Conservation (phyloP, 2,113 vertebrate genomes). For the sheep (Ovis aries) region DNA sequence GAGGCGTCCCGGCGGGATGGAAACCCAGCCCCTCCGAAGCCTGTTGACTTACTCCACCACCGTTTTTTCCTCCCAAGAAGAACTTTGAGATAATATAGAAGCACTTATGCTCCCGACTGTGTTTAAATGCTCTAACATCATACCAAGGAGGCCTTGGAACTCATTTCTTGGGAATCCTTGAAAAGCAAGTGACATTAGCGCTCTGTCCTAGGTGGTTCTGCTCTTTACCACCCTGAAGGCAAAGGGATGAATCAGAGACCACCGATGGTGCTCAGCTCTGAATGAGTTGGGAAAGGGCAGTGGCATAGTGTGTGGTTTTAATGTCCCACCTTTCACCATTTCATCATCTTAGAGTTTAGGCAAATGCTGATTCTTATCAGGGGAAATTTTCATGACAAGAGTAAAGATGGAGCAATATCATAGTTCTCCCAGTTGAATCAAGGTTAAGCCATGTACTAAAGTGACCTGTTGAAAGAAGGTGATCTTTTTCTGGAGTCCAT, state of each 20-base stretch:
- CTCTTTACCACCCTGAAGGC: not conserved
- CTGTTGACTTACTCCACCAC: not conserved
- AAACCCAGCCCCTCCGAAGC: not conserved
- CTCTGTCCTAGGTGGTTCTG: not conserved
- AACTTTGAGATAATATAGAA: not conserved
- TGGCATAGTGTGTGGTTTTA: not conserved
- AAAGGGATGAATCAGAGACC: not conserved
- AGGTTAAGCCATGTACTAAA: constrained; percentile 28
- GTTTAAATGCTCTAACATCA: not conserved
- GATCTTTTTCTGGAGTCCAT: not conserved
- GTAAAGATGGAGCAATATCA: not conserved
- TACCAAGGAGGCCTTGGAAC: not conserved
- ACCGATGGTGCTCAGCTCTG: accelerated
- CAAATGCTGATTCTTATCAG: not conserved
- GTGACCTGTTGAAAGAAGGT: not conserved
- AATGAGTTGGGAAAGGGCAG: not conserved
- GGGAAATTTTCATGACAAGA: not conserved
- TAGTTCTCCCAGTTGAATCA: not conserved
- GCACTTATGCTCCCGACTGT: not conserved
- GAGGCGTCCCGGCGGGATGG: not conserved
- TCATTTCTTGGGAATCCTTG: not conserved
- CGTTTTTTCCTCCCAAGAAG: not conserved
- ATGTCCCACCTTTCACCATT: not conserved
- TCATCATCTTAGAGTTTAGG: not conserved
- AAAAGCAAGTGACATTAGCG: not conserved